Evolutionary conservation across 2,113 vertebrate genomes (phyloP), one percentile per base, ranked within the genome.

Genomic region (Python bivittatus): DNA sequence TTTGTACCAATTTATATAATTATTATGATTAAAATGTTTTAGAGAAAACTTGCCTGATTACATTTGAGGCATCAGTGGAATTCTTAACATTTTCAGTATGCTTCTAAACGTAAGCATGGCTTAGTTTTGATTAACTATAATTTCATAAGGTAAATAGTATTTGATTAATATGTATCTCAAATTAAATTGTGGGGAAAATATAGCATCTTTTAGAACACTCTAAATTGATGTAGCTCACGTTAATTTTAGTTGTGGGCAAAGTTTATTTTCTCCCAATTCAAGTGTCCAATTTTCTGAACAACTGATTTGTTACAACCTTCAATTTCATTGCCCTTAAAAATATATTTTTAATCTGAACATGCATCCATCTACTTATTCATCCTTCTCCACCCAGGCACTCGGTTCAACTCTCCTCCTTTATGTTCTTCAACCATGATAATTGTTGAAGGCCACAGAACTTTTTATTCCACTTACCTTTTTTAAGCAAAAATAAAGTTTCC

Each of bases 1-100:
- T 95, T 96, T 96, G 95, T 88, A 93, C 53, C 94, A 94, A 96
- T 85, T 54, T 94, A 42, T 90, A 89, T 93, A 94, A 96, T 94
- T 93, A 91, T 68, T 84, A 13, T 0, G 8, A 85, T 86, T 88
- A 91, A 93, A 88, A 23, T 90, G 86, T 61, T 95, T 95, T 92
- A 91, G 94, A 91, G 93, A 86, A 91, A 85, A 90, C 92, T n/a
- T 42, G 91, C 1, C 1, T 13, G 33, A 29, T 94, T 84, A 33
- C n/a, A 56, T 58, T 95, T 94, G 83, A 90, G 91, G 88, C 60
- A 94, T 57, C 20, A 93, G 56, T 90, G 90, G 89, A 86, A 44
- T 64, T 91, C 84, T 90, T 56, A 61, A 44, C 53, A 91, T 93
- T 95, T 96, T 94, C 84, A 96, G 94, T 90, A 96, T 95, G 93